A percentile compares a stretch with the other conserved stretches of the same genome.
Evolutionary conservation across 2,113 vertebrate species (phyloP).

Genomic region (Campylorhamphus procurvoides): DNA sequence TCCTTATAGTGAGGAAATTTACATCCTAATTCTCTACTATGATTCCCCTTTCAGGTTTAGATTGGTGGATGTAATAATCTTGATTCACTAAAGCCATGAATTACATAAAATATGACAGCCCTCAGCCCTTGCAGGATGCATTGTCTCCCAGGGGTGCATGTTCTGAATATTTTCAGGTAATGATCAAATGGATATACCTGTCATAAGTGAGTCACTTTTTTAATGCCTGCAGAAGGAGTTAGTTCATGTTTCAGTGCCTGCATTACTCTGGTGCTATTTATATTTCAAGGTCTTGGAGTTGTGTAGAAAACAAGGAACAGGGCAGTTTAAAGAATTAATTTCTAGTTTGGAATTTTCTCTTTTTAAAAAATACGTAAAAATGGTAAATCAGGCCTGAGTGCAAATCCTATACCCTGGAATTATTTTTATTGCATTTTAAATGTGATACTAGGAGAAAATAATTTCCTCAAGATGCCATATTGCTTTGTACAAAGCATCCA

Average conservation of each 20-base stretch:
- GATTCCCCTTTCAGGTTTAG: not conserved
- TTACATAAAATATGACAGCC: constrained; percentile 23
- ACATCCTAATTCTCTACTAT: not conserved
- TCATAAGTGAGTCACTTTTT: not conserved
- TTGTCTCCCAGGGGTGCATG: not conserved
- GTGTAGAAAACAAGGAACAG: not conserved
- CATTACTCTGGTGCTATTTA: not conserved
- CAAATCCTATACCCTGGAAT: not conserved
- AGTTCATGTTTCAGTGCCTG: not conserved
- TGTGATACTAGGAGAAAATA: not conserved
- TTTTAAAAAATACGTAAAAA: not conserved
- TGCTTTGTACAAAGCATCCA: not conserved
- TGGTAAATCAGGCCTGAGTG: fast-evolving
- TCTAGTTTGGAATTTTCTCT: not conserved
- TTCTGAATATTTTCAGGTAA: constrained; percentile 27
- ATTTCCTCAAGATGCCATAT: not conserved
- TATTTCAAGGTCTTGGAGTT: not conserved
- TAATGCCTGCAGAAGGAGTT: not conserved
- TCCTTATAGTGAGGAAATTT: not conserved
- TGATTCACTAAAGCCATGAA: not conserved
- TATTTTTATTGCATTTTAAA: not conserved
- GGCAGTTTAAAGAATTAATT: not conserved
- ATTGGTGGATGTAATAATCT: not conserved
- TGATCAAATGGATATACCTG: constrained; percentile 18
- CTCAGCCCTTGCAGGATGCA: not conserved